Evolutionary conservation across 1,140 invertebrate genomes (phyloP), one percentile per base, ranked within the genome.

Genomic region (Aphidius gifuensis): DNA sequence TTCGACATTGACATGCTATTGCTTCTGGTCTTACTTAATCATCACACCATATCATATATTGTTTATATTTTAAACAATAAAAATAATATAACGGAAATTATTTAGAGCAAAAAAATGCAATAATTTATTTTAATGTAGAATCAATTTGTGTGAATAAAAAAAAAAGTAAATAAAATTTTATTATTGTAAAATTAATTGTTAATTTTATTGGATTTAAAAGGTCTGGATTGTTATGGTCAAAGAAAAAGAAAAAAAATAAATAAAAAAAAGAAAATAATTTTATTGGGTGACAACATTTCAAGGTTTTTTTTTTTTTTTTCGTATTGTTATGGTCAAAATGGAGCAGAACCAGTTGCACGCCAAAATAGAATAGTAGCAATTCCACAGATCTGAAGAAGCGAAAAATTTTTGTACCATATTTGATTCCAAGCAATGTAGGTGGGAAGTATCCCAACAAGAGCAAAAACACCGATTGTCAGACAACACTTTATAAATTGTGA

Each of bases 331-430:
- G 9, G n/a, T 58, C 3, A 49, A 16, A 68, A 46, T 56, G 21
- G 62, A 53, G 56, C 54, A 38, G 21, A 62, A 0, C 68, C 69
- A 50, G 59, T 62, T 2, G 68, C 53, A 8, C 7, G 62, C 66
- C 66, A 67, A 58, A 74, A 58, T 46, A 81, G 54, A 44, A 68
- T 49, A 0, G 67, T 72, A 56, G 77, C 58, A 54, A 79, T 60
- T 57, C 79, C 79, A 59, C 71, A 79, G 46, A 79, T 71, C 65
- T 79, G 76, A 43, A 69, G 73, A 40, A 70, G 65, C 9, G 71
- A 48, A 60, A 78, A 78, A 38, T 68, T 68, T 48, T 72, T 71
- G 57, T 74, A 77, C 47, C 68, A 64, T 40, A 68, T 49, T 61
- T 70, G 67, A 59, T 66, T 65, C 64, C 66, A 42, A 48, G 71